Base-by-base conservation (phyloP, 1,140 invertebrate genomes). In the Apis florea region DNA sequence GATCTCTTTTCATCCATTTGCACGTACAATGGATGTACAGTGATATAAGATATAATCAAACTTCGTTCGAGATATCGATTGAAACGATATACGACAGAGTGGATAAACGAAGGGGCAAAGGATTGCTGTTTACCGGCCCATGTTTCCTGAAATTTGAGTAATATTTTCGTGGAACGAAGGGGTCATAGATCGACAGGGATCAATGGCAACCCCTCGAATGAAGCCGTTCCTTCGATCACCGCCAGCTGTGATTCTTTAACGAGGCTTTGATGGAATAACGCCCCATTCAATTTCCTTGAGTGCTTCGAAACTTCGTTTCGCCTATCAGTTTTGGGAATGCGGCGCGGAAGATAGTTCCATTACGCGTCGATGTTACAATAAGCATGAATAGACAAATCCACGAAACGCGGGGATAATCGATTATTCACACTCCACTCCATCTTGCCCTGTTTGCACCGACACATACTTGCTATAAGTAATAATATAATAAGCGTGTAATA, bases 221-320 rank as follows among this genome's bases (percentile, higher is more conserved):
- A 86, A 86, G 85, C 76, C 85, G 61, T 86, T 64, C 75, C 70
- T n/a, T 47, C 54, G 64, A 77, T 83, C 67, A 12, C 13, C 31
- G 58, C 47, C 73, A 76, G 73, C 80, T 82, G 71, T 86, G 67
- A 86, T 86, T 86, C 83, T 79, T 72, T 80, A 83, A 86, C 82
- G 61, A 69, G 67, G 71, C 72, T 64, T 67, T 79, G 81, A 86
- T 86, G 82, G 82, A 76, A 85, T 68, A 79, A 86, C 78, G 82
- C 68, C 67, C 72, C 67, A 70, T 79, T 83, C 81, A 86, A 86
- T 86, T 76, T 86, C 71, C 85, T 72, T 86, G 81, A 86, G 85
- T 86, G 85, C 75, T 75, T 64, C 63, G 64, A 56, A 40, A 72
- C 61, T 47, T 63, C 47, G 58, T 17, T 63, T 75, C 63, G 79